phyloP scores from a whole-genome alignment of 2,797 vertebrate species.

The Melanotaenia parkinsoni region DNA sequence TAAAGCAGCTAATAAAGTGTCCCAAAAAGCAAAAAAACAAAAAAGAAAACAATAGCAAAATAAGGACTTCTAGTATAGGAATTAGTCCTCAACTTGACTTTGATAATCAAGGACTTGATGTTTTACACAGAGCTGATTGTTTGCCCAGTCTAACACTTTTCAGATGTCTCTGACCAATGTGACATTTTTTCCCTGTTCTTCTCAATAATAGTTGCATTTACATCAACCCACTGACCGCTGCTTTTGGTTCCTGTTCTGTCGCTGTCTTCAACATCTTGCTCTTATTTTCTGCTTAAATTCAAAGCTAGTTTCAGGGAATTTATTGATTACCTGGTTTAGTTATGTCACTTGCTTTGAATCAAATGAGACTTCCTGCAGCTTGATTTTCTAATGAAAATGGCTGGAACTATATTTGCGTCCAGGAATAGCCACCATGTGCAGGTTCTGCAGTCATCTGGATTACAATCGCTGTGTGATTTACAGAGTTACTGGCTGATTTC shows the following conservation, averaged over 20 bases:
- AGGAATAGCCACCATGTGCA: neutral
- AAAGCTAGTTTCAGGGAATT: neutral
- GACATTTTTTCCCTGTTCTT: constrained; percentile 4
- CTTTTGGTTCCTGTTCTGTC: no score
- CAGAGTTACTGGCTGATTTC: neutral
- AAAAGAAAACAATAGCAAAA: no score
- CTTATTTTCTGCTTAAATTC: neutral
- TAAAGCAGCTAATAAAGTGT: no score
- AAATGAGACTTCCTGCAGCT: neutral
- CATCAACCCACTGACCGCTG: no score
- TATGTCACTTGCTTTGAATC: neutral
- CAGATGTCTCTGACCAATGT: constrained; percentile 9
- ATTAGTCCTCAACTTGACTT: no score
- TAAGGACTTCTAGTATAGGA: no score
- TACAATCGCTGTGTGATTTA: neutral
- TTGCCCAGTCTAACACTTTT: no score
- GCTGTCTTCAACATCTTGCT: neutral
- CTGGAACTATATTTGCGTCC: neutral
- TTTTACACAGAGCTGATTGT: no score
- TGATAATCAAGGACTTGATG: no score
- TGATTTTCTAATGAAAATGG: neutral
- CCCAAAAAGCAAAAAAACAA: no score
- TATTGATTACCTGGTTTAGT: neutral
- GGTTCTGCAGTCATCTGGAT: neutral
- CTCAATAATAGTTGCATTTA: constrained; percentile 6